Base-by-base conservation (phyloP, 2,797 vertebrate genomes). In the Adelosebastes latens region DNA sequence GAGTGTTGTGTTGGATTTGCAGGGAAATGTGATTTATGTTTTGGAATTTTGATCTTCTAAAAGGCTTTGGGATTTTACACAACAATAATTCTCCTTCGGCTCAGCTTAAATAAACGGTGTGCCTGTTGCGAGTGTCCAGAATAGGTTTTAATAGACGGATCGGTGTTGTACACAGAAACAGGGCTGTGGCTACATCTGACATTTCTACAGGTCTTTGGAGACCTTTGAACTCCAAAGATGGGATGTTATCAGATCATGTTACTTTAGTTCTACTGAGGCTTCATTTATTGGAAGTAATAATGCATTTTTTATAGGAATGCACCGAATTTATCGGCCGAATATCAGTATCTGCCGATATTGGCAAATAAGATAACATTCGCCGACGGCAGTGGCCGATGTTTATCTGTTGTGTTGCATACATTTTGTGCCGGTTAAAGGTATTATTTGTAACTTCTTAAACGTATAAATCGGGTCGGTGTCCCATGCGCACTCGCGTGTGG, bases 21-120 rank as follows among this genome's bases (percentile, higher is more conserved):
- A 79, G 81, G 85, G 82, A 88, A 90, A 92, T 79, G 62, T 93
- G 93, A 96, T 95, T 95, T 93, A 93, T 92, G 89, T 80, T 81
- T 80, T 83, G 84, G 87, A 94, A 91, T 94, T 95, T 94, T 95
- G 94, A 95, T 96, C 94, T 95, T 85, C 89, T 93, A 90, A 95
- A 96, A 94, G 92, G 89, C 88, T 94, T 88, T 79, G 85, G 89
- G 92, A 94, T 95, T 95, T 94, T 91, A 89, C 86, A 93, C 89
- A 93, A 95, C 92, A 94, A 93, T 95, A 94, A 95, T 91, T 95
- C 93, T 92, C 74, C 87, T 83, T 86, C 87, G 94, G 89, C 91
- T 85, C 75, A 36, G 65, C 86, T 89, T 91, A 93, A 93, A 95
- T 94, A 94, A 95, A 94, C 91, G 93, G 93, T 91, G 92, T 84